Percentiles rank a stretch among this genome's conserved stretches.
Evolutionary conservation across 2,113 vertebrate genomes (phyloP).

Genomic region (Menura novaehollandiae): DNA sequence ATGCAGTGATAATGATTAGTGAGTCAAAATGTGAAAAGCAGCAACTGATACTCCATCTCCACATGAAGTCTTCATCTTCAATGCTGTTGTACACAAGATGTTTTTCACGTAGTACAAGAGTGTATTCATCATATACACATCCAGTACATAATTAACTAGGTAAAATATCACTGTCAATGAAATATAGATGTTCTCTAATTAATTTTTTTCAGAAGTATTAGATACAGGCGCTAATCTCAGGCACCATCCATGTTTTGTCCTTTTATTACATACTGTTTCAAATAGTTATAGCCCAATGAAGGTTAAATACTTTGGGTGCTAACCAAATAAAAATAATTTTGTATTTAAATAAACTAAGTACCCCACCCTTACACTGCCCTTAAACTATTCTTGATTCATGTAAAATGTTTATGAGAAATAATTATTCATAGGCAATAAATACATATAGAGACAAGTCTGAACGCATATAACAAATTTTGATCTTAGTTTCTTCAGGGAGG

Average conservation of each 20-base stretch:
- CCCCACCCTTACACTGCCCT: accelerated
- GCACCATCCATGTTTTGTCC: neutral
- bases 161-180: neutral
- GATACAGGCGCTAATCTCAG: neutral
- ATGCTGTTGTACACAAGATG: neutral
- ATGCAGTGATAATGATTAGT: neutral
- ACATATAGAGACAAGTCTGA: neutral
- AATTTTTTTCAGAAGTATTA: neutral
- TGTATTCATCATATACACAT: neutral
- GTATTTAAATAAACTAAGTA: neutral
- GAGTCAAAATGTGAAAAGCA: neutral
- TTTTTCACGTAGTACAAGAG: neutral
- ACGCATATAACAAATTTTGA: neutral
- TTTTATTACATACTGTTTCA: neutral
- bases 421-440: neutral
- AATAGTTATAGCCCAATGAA: neutral
- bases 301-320: neutral
- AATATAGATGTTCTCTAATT: neutral
- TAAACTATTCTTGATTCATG: neutral
- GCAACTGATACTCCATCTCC: neutral
- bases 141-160: neutral
- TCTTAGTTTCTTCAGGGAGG: neutral
- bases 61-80: neutral
- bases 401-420: neutral
- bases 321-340: neutral